These are phyloP conservation scores for Anguilla megastoma DNA, from an alignment of 2,797 vertebrate genomes.

Conservation along the genomic window DNA sequence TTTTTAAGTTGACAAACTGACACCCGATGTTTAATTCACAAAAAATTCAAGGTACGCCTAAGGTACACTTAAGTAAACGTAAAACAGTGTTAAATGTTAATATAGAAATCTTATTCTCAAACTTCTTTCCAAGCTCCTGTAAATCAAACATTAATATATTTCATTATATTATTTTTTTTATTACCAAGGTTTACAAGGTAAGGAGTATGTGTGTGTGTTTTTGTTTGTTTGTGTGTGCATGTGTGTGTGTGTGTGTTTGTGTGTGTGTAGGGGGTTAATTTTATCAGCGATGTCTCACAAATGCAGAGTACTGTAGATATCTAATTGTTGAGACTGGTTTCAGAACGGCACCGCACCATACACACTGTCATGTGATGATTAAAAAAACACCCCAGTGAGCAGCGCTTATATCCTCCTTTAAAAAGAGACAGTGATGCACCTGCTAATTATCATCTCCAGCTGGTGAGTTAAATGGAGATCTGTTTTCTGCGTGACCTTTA, in stretches of 20 bases:
- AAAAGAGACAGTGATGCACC: conserved; percentile 71
- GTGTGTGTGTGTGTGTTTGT: too few relatives aligned
- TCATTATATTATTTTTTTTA: too few relatives aligned
- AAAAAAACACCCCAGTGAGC: conserved; percentile 27
- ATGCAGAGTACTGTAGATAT: not conserved
- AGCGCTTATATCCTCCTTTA: conserved; percentile 66
- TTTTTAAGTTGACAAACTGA: not conserved
- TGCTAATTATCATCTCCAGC: conserved; percentile 84
- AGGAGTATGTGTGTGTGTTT: not conserved
- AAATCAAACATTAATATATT: too few relatives aligned
- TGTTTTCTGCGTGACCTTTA: conserved; percentile 79
- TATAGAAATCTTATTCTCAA: not conserved
- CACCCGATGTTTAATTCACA: not conserved
- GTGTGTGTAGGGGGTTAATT: not conserved
- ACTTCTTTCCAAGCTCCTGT: not conserved
- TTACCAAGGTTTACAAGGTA: not conserved
- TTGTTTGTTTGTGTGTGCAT: too few relatives aligned
- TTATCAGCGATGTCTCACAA: not conserved
- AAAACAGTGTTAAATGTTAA: not conserved
- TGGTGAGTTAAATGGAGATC: conserved; percentile 84
- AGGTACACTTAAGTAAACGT: not conserved
- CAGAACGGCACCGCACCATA: conserved; percentile 5
- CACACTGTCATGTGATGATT: not conserved
- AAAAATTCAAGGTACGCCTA: not conserved
- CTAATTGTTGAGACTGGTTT: conserved; percentile 8